These are phyloP conservation scores for Phenganax stokvisi DNA, from an alignment of 92 coral and sea anemone species.

Conservation along the genomic window DNA sequence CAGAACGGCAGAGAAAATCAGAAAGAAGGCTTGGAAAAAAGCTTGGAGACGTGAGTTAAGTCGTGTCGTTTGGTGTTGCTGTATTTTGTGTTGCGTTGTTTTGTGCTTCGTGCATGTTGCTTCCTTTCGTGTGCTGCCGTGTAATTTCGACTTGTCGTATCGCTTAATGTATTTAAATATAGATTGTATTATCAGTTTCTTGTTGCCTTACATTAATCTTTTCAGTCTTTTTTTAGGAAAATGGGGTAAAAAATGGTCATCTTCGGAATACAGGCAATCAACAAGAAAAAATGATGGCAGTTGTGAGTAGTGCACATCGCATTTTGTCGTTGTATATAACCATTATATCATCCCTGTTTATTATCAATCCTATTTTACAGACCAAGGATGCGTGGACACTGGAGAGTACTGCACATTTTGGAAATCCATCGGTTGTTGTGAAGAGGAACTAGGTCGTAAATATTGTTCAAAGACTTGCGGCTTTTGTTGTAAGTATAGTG, in stretches of 20 bases:
- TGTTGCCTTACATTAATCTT: too few relatives aligned
- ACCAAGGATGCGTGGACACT: slow-evolving; percentile 22
- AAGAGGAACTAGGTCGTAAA: neutral
- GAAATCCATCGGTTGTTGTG: slow-evolving; percentile 34
- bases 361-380: neutral
- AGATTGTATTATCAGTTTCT: too few relatives aligned
- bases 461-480: slow-evolving; percentile 3
- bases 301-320: neutral
- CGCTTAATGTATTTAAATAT: too few relatives aligned
- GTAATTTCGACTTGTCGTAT: too few relatives aligned
- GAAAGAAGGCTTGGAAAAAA: neutral
- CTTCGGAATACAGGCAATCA: too few relatives aligned
- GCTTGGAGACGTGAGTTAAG: neutral
- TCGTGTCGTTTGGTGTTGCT: neutral
- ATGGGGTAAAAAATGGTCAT: too few relatives aligned
- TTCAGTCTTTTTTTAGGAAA: too few relatives aligned
- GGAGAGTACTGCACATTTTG: slow-evolving; percentile 21
- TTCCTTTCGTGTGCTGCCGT: too few relatives aligned
- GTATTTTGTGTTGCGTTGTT: neutral
- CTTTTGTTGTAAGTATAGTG: slow-evolving; percentile 18
- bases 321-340: neutral
- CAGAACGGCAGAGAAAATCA: neutral
- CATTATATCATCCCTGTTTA: neutral
- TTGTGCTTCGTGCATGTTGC: neutral
- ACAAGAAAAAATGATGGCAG: neutral